These are phyloP conservation scores for Temnothorax unifasciatus DNA, from an alignment of 2,888 invertebrate genomes.

Conservation along the genomic window DNA sequence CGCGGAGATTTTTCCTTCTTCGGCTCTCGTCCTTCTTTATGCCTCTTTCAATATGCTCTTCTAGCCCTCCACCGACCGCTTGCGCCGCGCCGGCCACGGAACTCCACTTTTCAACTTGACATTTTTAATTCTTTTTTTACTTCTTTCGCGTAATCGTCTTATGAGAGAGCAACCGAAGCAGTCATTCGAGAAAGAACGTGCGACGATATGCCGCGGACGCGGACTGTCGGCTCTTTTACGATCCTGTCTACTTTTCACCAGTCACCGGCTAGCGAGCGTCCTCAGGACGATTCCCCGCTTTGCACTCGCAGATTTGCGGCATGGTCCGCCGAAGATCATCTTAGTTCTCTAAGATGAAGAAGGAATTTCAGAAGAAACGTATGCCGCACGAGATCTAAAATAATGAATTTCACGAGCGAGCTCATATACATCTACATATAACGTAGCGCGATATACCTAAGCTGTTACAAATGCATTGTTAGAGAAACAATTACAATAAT, in stretches of 20 bases:
- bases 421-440: background rate
- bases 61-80: conserved; percentile 51
- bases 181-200: conserved; percentile 56
- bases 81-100: conserved; percentile 67
- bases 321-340: background rate
- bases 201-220: conserved; percentile 44
- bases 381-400: background rate
- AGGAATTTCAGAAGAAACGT: background rate
- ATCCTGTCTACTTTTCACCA: conserved; percentile 31
- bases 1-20: conserved; percentile 62
- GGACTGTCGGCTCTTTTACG: conserved; percentile 32
- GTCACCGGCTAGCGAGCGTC: conserved; percentile 6
- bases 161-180: conserved; percentile 60
- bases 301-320: conserved; percentile 19
- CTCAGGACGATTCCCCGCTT: conserved; percentile 34
- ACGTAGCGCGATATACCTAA: background rate
- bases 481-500: background rate
- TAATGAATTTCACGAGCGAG: background rate
- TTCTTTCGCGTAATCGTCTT: conserved; percentile 82
- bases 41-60: conserved; percentile 79
- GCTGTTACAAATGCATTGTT: background rate
- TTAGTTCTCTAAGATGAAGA: background rate
- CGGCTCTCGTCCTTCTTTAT: conserved; percentile 66
- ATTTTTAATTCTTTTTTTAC: conserved; percentile 81
- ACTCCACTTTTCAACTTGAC: conserved; percentile 82